Evolutionary conservation across 2,113 vertebrate species (phyloP), one percentile per base, ranked within the genome.

Genomic region (Notechis scutatus): DNA sequence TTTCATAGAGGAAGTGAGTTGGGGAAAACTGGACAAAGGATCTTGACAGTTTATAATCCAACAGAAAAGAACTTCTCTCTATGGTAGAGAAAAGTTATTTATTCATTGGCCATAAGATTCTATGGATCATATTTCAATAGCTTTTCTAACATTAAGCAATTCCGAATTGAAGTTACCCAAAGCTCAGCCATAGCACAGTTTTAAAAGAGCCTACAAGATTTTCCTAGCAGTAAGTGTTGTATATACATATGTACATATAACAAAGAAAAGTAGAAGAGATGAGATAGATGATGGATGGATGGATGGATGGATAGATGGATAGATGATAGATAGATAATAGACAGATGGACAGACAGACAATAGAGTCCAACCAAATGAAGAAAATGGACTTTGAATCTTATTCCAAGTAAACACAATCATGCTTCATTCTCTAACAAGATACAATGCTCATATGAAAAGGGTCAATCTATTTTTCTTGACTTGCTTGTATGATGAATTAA

Each of bases 391-490:
- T 91, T 92, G 23, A 85, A 50, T 89, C 64, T 90, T 18, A 0
- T 88, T 57, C n/a, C 90, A 3, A 0, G 59, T 15, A 74, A 81
- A 69, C 50, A 0, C 7, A 8, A 59, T 2, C 4, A 61, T 64
- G 57, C 29, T 23, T 54, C 45, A 39, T 90, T 24, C 18, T 47
- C 45, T 23, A 39, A 29, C 21, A 59, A 50, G 45, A 90, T 34
- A 61, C 50, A 94, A 96, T 56, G 89, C 88, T 85, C 88, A 92
- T 69, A 26, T 55, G 93, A 93, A 92, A 94, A 94, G 69, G 74
- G 42, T 21, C 88, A 0, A 93, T 87, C 0, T 85, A 55, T 96
- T 97, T 95, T 93, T 88, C 92, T 91, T 95, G 69, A 50, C 89
- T 55, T 64, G 90, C 93, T 95, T 94, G 94, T 29, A 87, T 54